Evolutionary conservation across 2,797 vertebrate genomes (phyloP).

Genomic region (Phataginus tricuspis): DNA sequence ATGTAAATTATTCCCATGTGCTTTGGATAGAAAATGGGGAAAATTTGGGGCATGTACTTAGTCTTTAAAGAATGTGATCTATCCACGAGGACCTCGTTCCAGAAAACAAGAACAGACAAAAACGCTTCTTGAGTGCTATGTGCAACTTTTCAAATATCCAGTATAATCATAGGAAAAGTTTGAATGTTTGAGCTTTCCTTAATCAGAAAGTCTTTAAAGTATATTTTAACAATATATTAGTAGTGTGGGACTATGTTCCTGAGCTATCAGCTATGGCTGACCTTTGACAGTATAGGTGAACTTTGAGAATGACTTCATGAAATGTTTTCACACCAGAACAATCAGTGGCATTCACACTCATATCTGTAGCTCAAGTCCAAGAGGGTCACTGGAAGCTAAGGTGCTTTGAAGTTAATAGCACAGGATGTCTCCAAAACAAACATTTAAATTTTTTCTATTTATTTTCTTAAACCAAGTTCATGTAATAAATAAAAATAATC

Average conservation of each 20-base stretch:
- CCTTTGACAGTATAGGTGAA: not conserved
- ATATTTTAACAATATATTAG: constrained; percentile 4
- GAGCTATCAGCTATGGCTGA: not conserved
- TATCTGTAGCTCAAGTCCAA: not conserved
- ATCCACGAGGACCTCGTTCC: not conserved
- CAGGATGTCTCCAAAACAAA: constrained; percentile 45
- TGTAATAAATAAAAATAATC: not conserved
- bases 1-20: constrained; percentile 40
- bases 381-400: not conserved
- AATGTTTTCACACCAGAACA: constrained; percentile 30
- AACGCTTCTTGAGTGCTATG: not conserved
- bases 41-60: constrained; percentile 3
- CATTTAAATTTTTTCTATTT: not conserved
- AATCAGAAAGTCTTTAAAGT: not conserved
- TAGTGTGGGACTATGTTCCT: not conserved
- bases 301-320: not conserved
- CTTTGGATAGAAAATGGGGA: not conserved
- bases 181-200: not conserved
- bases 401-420: constrained; percentile 20
- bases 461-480: constrained; percentile 30
- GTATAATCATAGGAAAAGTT: not conserved
- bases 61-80: not conserved
- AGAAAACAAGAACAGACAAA: not conserved
- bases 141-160: not conserved
- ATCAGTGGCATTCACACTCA: not conserved